A percentile compares a stretch with the other conserved stretches of the same genome.
These are phyloP conservation scores for Hippolais icterina DNA, from an alignment of 2,113 vertebrate genomes.

Conservation along the genomic window DNA sequence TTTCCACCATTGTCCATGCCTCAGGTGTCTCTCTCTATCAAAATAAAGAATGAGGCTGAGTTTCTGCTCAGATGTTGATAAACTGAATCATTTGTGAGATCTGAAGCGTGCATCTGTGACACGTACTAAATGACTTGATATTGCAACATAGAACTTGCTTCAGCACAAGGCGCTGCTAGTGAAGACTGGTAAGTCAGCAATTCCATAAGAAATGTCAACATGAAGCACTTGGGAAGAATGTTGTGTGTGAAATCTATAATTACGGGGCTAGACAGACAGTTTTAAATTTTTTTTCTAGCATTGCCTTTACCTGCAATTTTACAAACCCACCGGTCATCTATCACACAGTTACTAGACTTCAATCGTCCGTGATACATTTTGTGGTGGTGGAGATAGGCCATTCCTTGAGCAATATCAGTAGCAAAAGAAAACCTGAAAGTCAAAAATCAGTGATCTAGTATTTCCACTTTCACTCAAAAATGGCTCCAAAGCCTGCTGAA, in stretches of 20 bases:
- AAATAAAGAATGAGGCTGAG: background rate
- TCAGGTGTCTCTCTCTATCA: background rate
- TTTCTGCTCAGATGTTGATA: background rate
- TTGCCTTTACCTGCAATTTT: slow-evolving; percentile 80
- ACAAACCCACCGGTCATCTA: slow-evolving; percentile 86
- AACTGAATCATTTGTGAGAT: background rate
- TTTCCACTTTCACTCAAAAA: background rate
- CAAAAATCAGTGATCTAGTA: background rate
- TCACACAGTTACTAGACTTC: slow-evolving; percentile 83
- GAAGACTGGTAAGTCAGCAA: background rate
- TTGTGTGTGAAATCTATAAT: background rate
- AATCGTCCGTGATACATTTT: slow-evolving; percentile 79
- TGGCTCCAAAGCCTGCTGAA: background rate
- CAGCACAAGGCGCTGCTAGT: background rate
- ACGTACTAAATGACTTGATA: background rate
- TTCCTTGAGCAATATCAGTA: slow-evolving; percentile 80
- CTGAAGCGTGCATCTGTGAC: background rate
- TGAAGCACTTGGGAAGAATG: background rate
- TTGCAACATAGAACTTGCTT: background rate
- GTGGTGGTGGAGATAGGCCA: slow-evolving; percentile 84
- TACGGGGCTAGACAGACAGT: background rate
- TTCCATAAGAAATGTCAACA: background rate
- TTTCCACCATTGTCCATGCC: background rate
- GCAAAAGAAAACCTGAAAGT: slow-evolving; percentile 84
- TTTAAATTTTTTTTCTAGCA: background rate